Base-by-base conservation (phyloP, 2,113 vertebrate genomes). In the Calonectris borealis region DNA sequence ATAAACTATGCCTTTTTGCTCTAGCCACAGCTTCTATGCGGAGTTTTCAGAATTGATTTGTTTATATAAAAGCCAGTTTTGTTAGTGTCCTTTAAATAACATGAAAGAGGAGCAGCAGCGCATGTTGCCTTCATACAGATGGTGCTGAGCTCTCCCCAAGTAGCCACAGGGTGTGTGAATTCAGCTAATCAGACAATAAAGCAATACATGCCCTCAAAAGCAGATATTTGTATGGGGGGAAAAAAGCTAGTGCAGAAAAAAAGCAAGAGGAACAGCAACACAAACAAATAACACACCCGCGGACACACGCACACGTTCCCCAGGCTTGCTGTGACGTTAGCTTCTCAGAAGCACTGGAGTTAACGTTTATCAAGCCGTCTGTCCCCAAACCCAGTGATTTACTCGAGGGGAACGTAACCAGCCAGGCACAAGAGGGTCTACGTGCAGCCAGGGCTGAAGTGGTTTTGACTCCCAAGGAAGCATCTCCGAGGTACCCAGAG, bases 161-260 rank as follows among this genome's bases (percentile, higher is more conserved):
- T 64, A 70, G 91, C 95, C 90, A 96, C 68, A 34, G 90, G 92
- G 87, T 76, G 86, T 97, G 95, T 78, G 91, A 95, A 92, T 95
- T 81, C 75, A 13, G 72, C 82, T 96, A 69, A 51, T 93, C 90
- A 78, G 17, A 64, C 65, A 86, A 80, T 49, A 84, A 96, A 95
- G 91, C 29, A 7, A 48, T 29, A 29, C 8, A 19, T 91, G 79
- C 82, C 89, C 93, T 90, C 49, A 22, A 83, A 97, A 97, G 66
- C 97, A 97, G 95, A 97, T 97, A 94, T 86, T 83, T 94, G 87
- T 34, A 66, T 16, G 65, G 71, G 36, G 17, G 36, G 14, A 17
- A 26, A 71, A 77, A 76, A 86, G 25, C 27, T n/a, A 84, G 62
- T 66, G 65, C 75, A 86, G 78, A 44, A 90, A 83, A 81, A 83